Percentiles rank a stretch among this genome's conserved stretches.
Conservation (phyloP, 2,113 vertebrate species). For the Mormyrus iriodes region DNA sequence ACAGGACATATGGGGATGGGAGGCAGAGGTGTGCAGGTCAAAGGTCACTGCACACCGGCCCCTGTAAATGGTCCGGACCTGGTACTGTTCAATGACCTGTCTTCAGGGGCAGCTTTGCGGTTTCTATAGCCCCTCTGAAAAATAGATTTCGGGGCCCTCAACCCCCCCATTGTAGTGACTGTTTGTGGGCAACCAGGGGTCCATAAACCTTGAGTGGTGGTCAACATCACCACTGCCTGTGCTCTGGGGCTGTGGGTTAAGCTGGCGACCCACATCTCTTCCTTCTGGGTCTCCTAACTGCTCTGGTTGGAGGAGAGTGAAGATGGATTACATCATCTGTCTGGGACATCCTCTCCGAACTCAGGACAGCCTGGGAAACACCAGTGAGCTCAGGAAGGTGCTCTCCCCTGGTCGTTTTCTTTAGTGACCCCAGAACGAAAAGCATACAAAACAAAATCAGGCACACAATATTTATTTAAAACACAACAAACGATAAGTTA, state of each 20-base stretch:
- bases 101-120: neutral
- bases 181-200: neutral
- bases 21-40: neutral
- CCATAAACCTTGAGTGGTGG: neutral
- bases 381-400: neutral
- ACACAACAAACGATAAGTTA: constrained; percentile 31
- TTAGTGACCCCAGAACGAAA: neutral
- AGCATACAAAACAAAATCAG: neutral
- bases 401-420: neutral
- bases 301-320: neutral
- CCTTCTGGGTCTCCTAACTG: neutral
- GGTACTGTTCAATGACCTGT: neutral
- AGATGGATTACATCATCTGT: neutral
- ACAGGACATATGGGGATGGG: neutral
- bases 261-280: neutral
- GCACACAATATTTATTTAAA: constrained; percentile 35
- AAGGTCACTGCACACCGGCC: neutral
- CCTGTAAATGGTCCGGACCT: neutral
- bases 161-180: neutral
- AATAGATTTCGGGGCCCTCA: neutral
- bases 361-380: neutral
- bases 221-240: neutral
- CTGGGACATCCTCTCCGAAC: neutral
- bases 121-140: neutral
- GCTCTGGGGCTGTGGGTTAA: neutral